phyloP scores from a whole-genome alignment of 2,888 invertebrate genomes.

The Pachydiplax longipennis region DNA sequence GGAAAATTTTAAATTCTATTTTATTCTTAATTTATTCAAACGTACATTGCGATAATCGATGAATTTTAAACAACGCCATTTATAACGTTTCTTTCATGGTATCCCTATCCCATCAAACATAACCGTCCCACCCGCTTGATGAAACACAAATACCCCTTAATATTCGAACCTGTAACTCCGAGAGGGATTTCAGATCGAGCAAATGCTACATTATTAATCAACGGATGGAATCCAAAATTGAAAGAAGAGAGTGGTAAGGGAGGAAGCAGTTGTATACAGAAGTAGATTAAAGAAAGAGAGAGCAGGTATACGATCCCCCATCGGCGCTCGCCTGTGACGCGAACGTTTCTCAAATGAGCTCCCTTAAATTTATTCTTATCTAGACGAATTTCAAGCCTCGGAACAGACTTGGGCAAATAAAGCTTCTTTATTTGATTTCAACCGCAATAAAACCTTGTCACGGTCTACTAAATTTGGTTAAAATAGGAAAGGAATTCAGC shows the following conservation, averaged over 20 bases:
- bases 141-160: too few species aligned
- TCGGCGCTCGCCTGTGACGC: background rate
- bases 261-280: background rate
- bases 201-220: too few species aligned
- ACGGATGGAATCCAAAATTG: too few species aligned
- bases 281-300: background rate
- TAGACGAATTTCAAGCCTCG: background rate
- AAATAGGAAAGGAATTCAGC: slow-evolving; percentile 25
- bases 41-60: too few species aligned
- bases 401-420: background rate
- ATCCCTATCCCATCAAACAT: too few species aligned
- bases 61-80: too few species aligned
- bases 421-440: background rate
- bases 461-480: background rate
- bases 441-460: background rate
- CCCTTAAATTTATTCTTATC: slow-evolving; percentile 7
- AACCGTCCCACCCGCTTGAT: too few species aligned
- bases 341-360: background rate
- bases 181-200: too few species aligned
- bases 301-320: background rate
- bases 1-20: too few species aligned
- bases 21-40: too few species aligned
- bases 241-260: background rate
- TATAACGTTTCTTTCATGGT: too few species aligned
- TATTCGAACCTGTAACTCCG: too few species aligned